These are phyloP conservation scores for Stichopus chloronotus DNA, from an alignment of 35 echinoderm and acorn worm genomes.

Conservation along the genomic window DNA sequence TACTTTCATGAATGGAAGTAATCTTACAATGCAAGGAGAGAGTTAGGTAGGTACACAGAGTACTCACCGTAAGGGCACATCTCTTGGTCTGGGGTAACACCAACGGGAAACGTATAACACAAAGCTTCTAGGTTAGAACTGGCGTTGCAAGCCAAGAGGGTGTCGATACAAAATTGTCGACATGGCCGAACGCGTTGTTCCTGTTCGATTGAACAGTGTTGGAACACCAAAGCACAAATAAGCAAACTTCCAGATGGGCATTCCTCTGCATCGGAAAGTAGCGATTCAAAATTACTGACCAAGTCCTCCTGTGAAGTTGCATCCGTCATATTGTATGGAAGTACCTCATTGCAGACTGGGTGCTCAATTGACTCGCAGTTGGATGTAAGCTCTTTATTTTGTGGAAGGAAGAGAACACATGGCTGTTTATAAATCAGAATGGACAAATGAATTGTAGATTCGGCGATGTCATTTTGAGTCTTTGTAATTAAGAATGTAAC, in stretches of 20 bases:
- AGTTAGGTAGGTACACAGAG: too few species aligned
- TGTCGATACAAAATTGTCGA: not conserved
- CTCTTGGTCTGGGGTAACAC: not conserved
- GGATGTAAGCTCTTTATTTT: not conserved
- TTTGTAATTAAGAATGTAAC: too few species aligned
- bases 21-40: too few species aligned
- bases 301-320: constrained; percentile 23
- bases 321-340: constrained; percentile 1
- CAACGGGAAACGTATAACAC: constrained; percentile 10
- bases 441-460: too few species aligned
- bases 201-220: not conserved
- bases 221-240: not conserved
- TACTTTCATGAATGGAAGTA: too few species aligned
- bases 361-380: not conserved
- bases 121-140: not conserved
- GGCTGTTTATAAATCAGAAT: too few species aligned
- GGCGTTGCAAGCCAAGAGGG: not conserved
- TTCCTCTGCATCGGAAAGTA: not conserved
- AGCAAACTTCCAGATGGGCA: not conserved
- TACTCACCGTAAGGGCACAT: constrained; percentile 15
- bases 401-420: not conserved
- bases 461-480: too few species aligned
- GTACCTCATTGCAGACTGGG: not conserved
- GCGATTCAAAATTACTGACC: not conserved
- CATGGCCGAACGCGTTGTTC: not conserved